Conservation (phyloP, 2,888 invertebrate genomes). For the Tinea pellionella region DNA sequence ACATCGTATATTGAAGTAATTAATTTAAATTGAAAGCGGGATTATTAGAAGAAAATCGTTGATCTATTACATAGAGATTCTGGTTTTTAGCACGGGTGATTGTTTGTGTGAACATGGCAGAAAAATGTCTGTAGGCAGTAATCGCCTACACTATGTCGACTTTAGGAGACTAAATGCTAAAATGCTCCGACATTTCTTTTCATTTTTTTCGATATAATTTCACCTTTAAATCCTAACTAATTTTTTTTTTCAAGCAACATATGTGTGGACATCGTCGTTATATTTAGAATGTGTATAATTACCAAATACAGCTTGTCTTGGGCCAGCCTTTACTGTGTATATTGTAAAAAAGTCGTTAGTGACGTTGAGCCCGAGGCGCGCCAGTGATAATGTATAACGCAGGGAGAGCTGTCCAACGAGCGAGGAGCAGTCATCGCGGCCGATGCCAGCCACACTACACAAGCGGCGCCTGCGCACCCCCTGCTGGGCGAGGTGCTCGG, state of each 20-base stretch:
- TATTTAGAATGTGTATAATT: background rate
- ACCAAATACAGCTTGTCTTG: background rate
- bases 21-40: too few species aligned
- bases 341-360: background rate
- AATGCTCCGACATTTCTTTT: slow-evolving; percentile 3
- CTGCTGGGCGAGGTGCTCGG: slow-evolving; percentile 83
- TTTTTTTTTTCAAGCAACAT: background rate
- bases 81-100: too few species aligned
- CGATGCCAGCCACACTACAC: slow-evolving; percentile 68
- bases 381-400: slow-evolving; percentile 65
- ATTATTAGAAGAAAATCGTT: too few species aligned
- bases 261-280: background rate
- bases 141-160: too few species aligned
- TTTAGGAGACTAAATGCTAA: background rate
- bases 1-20: background rate
- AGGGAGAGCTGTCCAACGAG: slow-evolving; percentile 60
- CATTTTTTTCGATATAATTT: background rate
- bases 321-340: background rate
- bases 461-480: slow-evolving; percentile 83
- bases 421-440: slow-evolving; percentile 43
- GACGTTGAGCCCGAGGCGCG: slow-evolving; percentile 18
- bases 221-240: background rate
- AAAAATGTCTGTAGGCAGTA: too few species aligned
- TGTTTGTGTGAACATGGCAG: too few species aligned
- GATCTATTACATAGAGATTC: too few species aligned